These are phyloP conservation scores for Oreotrochilus melanogaster DNA, from an alignment of 2,113 vertebrate species.

Conservation along the genomic window DNA sequence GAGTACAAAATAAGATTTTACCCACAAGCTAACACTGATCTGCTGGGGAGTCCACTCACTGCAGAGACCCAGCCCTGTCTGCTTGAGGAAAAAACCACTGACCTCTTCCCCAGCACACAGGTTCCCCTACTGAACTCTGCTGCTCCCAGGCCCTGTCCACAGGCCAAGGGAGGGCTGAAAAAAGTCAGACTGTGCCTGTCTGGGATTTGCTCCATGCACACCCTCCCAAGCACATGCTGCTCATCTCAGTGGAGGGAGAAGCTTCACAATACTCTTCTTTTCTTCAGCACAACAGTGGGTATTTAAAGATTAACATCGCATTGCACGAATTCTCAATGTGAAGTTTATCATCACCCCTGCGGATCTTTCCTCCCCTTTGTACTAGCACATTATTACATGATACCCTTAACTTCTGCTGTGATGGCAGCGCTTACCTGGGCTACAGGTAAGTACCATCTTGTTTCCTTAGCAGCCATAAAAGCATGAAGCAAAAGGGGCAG, in stretches of 20 bases:
- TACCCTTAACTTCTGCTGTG: not conserved
- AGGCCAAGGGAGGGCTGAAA: not conserved
- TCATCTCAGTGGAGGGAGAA: fast-evolving
- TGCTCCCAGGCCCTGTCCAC: not conserved
- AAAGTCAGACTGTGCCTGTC: fast-evolving
- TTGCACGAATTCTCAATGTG: not conserved
- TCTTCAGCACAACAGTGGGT: not conserved
- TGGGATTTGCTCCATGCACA: not conserved
- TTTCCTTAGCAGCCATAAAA: not conserved
- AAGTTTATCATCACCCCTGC: not conserved
- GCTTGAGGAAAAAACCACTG: not conserved
- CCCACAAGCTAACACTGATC: not conserved
- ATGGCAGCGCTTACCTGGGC: not conserved
- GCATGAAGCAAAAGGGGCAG: not conserved
- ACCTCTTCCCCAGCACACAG: not conserved
- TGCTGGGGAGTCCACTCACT: fast-evolving
- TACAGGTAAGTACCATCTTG: fast-evolving
- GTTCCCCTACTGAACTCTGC: not conserved
- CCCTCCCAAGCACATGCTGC: not conserved
- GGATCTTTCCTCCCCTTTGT: fast-evolving
- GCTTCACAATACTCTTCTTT: not conserved
- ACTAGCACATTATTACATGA: fast-evolving
- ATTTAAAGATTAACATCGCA: not conserved
- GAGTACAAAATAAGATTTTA: not conserved
- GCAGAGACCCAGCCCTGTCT: not conserved